Evolutionary conservation across 2,113 vertebrate genomes (phyloP).

Genomic region (Cnemophilus loriae): DNA sequence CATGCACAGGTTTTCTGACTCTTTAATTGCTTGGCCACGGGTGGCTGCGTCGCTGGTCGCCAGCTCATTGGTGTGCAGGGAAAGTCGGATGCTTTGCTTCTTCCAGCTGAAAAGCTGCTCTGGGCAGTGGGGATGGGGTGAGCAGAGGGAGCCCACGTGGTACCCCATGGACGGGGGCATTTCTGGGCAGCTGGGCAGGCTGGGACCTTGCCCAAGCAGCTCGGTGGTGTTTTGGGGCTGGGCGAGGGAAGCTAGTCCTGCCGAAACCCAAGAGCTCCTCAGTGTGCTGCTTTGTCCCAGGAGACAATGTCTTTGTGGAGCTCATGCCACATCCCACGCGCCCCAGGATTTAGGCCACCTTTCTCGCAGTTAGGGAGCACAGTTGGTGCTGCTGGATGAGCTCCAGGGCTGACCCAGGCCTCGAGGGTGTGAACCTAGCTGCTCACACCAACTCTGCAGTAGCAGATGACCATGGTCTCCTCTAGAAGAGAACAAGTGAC

Average conservation of each 20-base stretch:
- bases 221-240: accelerated
- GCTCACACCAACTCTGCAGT: background rate
- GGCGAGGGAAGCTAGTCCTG: background rate
- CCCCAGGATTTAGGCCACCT: background rate
- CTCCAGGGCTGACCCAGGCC: background rate
- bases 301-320: background rate
- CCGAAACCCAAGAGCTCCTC: background rate
- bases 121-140: background rate
- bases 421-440: background rate
- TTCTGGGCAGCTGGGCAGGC: background rate
- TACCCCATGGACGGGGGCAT: accelerated
- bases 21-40: background rate
- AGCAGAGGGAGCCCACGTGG: accelerated
- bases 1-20: background rate
- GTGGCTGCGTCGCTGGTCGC: background rate
- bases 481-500: background rate
- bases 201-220: background rate
- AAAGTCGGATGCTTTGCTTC: background rate
- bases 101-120: background rate
- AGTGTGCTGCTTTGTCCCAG: background rate
- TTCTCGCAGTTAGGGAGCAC: background rate
- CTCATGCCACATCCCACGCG: accelerated
- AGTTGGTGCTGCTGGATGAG: background rate
- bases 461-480: background rate
- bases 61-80: background rate